A percentile compares a stretch with the other conserved stretches of the same genome.
Evolutionary conservation across 2,888 invertebrate species (phyloP).

Genomic region (Parascotia fuliginaria): DNA sequence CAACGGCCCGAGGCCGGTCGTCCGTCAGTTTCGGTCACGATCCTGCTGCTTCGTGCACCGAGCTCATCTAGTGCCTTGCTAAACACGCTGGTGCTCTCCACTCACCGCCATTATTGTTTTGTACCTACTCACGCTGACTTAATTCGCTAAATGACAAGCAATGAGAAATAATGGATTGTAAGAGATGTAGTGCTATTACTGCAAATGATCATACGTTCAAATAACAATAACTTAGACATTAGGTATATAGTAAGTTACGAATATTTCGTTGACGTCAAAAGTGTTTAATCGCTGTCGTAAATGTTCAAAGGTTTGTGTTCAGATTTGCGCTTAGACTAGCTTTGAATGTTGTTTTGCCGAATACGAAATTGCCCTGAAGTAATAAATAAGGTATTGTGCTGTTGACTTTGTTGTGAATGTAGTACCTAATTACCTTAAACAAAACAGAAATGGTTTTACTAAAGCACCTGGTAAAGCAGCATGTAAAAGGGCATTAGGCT

Average conservation of each 20-base stretch:
- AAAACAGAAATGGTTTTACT: constrained; percentile 4
- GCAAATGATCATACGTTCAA: neutral
- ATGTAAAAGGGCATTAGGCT: neutral
- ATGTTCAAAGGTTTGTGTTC: constrained; percentile 15
- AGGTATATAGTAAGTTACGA: constrained; percentile 10
- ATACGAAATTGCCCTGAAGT: constrained; percentile 7
- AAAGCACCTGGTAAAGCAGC: constrained; percentile 7
- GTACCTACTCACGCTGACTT: constrained; percentile 35
- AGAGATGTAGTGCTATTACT: constrained; percentile 13
- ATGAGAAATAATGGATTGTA: constrained; percentile 13
- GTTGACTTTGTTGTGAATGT: no score
- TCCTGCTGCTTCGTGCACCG: constrained; percentile 63
- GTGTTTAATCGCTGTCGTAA: constrained; percentile 7
- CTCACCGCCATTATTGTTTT: constrained; percentile 39
- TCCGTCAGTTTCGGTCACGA: constrained; percentile 73
- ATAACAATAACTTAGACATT: constrained; percentile 14
- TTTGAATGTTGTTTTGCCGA: constrained; percentile 10
- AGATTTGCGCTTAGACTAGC: constrained; percentile 7
- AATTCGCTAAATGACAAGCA: constrained; percentile 42
- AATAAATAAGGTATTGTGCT: neutral
- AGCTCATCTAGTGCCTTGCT: constrained; percentile 52
- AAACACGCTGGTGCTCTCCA: constrained; percentile 49
- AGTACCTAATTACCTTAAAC: constrained; percentile 1
- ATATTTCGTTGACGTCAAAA: constrained; percentile 9
- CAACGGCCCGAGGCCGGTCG: constrained; percentile 73